Base-by-base conservation (phyloP, 2,113 vertebrate species). In the Labeo catla region DNA sequence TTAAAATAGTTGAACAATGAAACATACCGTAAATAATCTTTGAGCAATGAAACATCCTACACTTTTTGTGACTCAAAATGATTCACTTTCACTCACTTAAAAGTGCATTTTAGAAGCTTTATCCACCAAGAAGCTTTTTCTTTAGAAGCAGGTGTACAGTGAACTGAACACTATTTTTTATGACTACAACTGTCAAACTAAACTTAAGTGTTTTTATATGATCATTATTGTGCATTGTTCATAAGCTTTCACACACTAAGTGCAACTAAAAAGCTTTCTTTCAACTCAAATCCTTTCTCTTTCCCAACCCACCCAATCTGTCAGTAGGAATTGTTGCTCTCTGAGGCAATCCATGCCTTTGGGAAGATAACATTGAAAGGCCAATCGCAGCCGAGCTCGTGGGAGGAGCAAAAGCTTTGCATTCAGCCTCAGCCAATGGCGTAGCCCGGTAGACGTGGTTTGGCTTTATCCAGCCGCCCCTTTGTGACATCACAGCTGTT, bases 321-420 rank as follows among this genome's bases (percentile, higher is more conserved):
- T 92, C 89, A 89, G 84, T 88, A 88, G 79, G 84, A 90, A 95
- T 95, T 92, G 91, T 91, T 95, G 86, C 79, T 76, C 90, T 76
- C 88, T 95, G 94, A 95, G 76, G 92, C 93, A 94, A 94, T 92
- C 91, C 77, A 81, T 87, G 89, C 61, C 86, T 89, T 70, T 63
- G 70, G 83, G 88, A 84, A 87, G 90, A 87, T 86, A 87, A 88
- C 83, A 76, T 73, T 88, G 73, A 77, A 68, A 81, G 84, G 92
- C 94, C 94, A 94, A 94, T 94, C 86, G 68, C 84, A 87, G 66
- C 7, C 0, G 61, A 4, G 90, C 86, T 87, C 87, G 83, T 82
- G 91, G 92, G 87, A 91, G 90, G 90, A 36, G 85, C 65, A 52
- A 79, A 86, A 82, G 59, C 73, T 85, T 61, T 70, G 72, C 52